A percentile compares a stretch with the other conserved stretches of the same genome.
Evolutionary conservation across 2,888 invertebrate genomes (phyloP).

Genomic region (Gryllus longicercus): DNA sequence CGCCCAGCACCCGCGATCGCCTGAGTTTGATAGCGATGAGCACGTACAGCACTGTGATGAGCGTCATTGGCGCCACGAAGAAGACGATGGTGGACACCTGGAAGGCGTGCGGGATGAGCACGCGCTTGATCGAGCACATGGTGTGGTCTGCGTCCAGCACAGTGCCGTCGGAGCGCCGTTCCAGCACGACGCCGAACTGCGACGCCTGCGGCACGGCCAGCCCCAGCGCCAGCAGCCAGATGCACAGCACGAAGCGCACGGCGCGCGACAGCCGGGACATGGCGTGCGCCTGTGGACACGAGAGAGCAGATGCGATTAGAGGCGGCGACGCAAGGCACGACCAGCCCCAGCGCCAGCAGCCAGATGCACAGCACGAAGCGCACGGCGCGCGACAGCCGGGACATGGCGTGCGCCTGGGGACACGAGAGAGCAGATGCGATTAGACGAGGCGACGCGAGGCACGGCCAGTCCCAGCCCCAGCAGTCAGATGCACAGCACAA

Average conservation of each 20-base stretch:
- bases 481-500: too few species aligned
- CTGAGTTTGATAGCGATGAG: slow-evolving; percentile 52
- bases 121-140: slow-evolving; percentile 53
- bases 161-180: slow-evolving; percentile 21
- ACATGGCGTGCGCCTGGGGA: too few species aligned
- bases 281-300: slow-evolving; percentile 55
- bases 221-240: slow-evolving; percentile 75
- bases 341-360: too few species aligned
- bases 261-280: slow-evolving; percentile 79
- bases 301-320: too few species aligned
- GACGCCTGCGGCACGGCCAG: slow-evolving; percentile 75
- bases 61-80: slow-evolving; percentile 59
- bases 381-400: too few species aligned
- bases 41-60: slow-evolving; percentile 58
- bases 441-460: too few species aligned
- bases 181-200: slow-evolving; percentile 67
- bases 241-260: slow-evolving; percentile 64
- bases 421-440: too few species aligned
- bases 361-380: too few species aligned
- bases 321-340: too few species aligned
- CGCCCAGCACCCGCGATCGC: slow-evolving; percentile 49
- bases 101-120: slow-evolving; percentile 52
- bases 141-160: slow-evolving; percentile 32
- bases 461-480: too few species aligned
- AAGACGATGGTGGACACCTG: slow-evolving; percentile 59